These are phyloP conservation scores for Carcina quercana DNA, from an alignment of 2,888 invertebrate species.

Conservation along the genomic window DNA sequence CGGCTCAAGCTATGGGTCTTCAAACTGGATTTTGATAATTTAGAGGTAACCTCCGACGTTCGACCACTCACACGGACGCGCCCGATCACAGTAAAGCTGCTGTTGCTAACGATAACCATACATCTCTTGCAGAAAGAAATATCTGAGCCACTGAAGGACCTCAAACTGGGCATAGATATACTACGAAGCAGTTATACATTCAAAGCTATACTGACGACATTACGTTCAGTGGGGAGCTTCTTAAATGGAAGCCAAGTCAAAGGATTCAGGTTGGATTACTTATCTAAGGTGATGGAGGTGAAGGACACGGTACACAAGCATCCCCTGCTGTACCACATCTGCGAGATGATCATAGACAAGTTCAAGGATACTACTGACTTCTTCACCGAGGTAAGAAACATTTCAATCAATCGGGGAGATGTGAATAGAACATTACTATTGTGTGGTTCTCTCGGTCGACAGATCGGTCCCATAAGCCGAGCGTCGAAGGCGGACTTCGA, in stretches of 20 bases:
- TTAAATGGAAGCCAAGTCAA: constrained; percentile 94
- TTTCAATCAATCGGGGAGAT: not conserved
- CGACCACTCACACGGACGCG: not conserved
- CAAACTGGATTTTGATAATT: constrained; percentile 97
- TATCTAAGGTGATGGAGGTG: constrained; percentile 98
- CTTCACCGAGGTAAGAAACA: constrained; percentile 91
- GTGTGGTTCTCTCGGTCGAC: constrained; percentile 4
- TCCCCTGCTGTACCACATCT: constrained; percentile 96
- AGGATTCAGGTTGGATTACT: constrained; percentile 98
- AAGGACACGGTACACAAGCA: constrained; percentile 99
- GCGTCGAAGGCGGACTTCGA: constrained; percentile 97
- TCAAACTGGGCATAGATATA: constrained; percentile 96
- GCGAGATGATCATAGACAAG: constrained; percentile 97
- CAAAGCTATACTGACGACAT: constrained; percentile 93
- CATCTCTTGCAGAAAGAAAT: constrained; percentile 84
- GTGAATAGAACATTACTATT: not conserved
- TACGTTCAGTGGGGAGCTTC: constrained; percentile 96
- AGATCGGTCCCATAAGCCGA: constrained; percentile 92
- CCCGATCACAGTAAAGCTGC: not conserved
- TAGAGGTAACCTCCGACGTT: constrained; percentile 78
- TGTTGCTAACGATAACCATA: not conserved
- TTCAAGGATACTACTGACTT: constrained; percentile 96
- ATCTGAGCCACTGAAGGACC: constrained; percentile 98
- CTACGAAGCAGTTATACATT: constrained; percentile 95
- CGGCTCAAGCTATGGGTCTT: constrained; percentile 98